These are phyloP conservation scores for Trissolcus japonicus DNA, from an alignment of 2,888 invertebrate species.

Conservation along the genomic window DNA sequence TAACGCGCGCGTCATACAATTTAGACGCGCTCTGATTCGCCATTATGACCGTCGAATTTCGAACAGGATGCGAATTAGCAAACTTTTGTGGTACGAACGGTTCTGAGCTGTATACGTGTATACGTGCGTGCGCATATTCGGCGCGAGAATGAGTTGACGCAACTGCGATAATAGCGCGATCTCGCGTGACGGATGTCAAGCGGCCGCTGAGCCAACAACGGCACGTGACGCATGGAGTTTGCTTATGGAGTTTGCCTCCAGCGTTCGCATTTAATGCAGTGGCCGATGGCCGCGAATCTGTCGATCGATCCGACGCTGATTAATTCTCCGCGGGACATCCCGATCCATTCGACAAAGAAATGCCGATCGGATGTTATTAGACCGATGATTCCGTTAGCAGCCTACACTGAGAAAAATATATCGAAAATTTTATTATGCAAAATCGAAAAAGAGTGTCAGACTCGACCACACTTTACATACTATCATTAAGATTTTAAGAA, in stretches of 20 bases:
- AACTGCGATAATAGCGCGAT: slow-evolving; percentile 53
- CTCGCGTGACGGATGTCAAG: slow-evolving; percentile 52
- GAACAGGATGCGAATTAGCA: slow-evolving; percentile 51
- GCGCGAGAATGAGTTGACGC: slow-evolving; percentile 45
- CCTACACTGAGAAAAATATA: too few species aligned
- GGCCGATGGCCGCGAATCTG: slow-evolving; percentile 53
- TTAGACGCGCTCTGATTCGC: slow-evolving; percentile 47
- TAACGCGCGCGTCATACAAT: slow-evolving; percentile 28
- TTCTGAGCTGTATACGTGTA: slow-evolving; percentile 2
- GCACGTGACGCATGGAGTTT: slow-evolving; percentile 50
- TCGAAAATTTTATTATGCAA: too few species aligned
- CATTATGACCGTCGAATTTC: slow-evolving; percentile 43
- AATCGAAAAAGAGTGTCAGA: too few species aligned
- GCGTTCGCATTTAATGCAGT: slow-evolving; percentile 52
- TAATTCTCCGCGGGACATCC: slow-evolving; percentile 55
- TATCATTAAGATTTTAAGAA: too few species aligned
- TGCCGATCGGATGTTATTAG: slow-evolving; percentile 56
- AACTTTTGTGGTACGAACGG: slow-evolving; percentile 29
- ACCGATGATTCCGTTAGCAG: slow-evolving; percentile 40
- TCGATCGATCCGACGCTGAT: slow-evolving; percentile 53
- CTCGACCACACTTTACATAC: too few species aligned
- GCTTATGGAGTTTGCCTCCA: slow-evolving; percentile 50
- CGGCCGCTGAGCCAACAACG: slow-evolving; percentile 48
- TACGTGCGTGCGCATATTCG: slow-evolving; percentile 46
- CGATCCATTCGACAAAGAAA: slow-evolving; percentile 44